Percentiles rank a stretch among this genome's conserved stretches.
These are phyloP conservation scores for Myotis daubentonii DNA, from an alignment of 2,797 vertebrate species.

Conservation along the genomic window DNA sequence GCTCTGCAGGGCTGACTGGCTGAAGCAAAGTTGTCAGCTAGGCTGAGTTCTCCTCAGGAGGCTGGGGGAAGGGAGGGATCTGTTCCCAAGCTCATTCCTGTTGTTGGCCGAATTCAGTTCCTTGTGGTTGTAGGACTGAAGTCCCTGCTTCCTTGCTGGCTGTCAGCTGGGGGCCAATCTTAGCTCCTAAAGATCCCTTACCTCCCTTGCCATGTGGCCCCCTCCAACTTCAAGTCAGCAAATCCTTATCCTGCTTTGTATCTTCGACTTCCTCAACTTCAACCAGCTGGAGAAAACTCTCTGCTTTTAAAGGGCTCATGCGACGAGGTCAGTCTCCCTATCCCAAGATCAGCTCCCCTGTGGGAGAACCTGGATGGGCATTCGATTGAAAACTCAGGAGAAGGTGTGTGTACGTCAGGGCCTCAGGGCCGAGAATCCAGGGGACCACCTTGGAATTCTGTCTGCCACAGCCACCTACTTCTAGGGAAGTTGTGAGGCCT, in stretches of 20 bases:
- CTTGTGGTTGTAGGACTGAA: background rate
- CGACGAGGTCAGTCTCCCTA: background rate
- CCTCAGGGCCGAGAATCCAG: background rate
- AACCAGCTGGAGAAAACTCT: background rate
- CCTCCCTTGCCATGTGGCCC: background rate
- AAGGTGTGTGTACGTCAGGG: background rate
- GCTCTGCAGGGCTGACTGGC: background rate
- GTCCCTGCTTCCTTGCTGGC: background rate
- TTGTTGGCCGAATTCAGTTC: background rate
- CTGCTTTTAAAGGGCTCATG: background rate
- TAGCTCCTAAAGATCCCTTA: background rate
- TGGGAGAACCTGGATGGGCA: background rate
- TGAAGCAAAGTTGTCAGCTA: background rate
- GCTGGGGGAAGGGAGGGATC: background rate
- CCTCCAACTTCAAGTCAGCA: background rate
- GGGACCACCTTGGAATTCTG: background rate
- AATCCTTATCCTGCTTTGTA: background rate
- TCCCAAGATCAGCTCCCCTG: background rate
- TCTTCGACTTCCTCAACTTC: background rate
- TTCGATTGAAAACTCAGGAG: background rate
- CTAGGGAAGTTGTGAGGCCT: background rate
- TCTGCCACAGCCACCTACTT: background rate
- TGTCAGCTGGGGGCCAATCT: background rate
- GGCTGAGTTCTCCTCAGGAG: background rate
- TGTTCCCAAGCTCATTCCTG: background rate